Percentiles rank a stretch among this genome's conserved stretches.
phyloP scores from a whole-genome alignment of 2,888 invertebrate species.

The Epistrophe eligans region DNA sequence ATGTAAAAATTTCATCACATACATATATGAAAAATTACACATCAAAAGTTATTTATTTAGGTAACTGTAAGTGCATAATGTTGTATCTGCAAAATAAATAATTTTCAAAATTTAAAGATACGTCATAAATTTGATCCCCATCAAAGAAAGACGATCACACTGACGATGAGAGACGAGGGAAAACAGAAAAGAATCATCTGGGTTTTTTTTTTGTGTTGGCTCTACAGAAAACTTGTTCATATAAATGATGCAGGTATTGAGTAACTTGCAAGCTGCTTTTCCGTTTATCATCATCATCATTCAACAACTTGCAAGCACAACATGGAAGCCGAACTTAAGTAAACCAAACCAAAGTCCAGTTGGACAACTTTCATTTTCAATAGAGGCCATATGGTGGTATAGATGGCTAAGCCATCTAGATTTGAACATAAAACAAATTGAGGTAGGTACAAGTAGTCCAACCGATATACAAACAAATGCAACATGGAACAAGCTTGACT shows the following conservation, averaged over 20 bases:
- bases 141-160: background rate
- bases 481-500: constrained; percentile 19
- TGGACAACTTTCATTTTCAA: constrained; percentile 73
- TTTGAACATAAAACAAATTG: constrained; percentile 38
- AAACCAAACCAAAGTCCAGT: constrained; percentile 66
- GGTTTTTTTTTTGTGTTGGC: background rate
- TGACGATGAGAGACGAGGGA: background rate
- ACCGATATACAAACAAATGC: background rate
- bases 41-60: background rate
- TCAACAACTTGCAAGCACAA: constrained; percentile 2
- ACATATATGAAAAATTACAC: constrained; percentile 36
- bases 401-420: constrained; percentile 36
- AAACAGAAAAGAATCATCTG: constrained; percentile 33
- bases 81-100: constrained; percentile 27
- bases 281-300: constrained; percentile 41
- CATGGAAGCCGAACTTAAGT: constrained; percentile 48
- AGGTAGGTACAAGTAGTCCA: background rate
- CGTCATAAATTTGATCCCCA: background rate
- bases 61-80: background rate
- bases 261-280: constrained; percentile 51
- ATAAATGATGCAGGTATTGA: constrained; percentile 47
- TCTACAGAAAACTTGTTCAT: constrained; percentile 17
- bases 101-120: background rate
- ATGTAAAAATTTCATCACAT: constrained; percentile 46
- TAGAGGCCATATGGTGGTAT: constrained; percentile 38